Conservation (phyloP, 2,797 vertebrate species). For the Aldrovandia affinis region DNA sequence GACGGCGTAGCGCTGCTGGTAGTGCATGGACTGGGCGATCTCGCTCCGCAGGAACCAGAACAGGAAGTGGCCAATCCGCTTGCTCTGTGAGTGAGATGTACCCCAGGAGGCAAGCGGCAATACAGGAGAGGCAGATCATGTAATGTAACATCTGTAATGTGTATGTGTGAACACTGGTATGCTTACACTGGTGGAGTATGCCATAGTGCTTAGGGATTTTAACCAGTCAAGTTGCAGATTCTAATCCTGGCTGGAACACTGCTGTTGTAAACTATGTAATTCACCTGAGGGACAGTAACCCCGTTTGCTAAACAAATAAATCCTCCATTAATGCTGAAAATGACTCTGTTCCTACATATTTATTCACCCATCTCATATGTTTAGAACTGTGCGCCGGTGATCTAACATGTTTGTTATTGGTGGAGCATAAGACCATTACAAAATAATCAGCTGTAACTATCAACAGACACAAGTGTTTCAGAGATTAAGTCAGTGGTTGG, state of each 20-base stretch:
- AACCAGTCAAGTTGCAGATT: background rate
- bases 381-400: background rate
- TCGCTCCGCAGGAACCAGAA: slow-evolving; percentile 99
- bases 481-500: background rate
- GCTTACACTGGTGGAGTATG: background rate
- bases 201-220: background rate
- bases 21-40: slow-evolving; percentile 97
- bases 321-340: background rate
- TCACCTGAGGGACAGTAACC: background rate
- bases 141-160: background rate
- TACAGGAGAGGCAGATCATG: too few relatives aligned
- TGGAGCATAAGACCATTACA: background rate
- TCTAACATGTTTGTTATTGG: background rate
- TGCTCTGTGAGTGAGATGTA: slow-evolving; percentile 77
- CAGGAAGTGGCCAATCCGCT: slow-evolving; percentile 95
- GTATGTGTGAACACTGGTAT: background rate
- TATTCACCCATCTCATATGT: background rate
- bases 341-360: background rate
- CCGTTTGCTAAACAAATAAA: background rate
- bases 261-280: background rate
- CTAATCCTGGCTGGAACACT: background rate
- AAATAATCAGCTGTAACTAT: background rate
- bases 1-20: slow-evolving; percentile 94
- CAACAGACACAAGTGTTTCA: background rate
- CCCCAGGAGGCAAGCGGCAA: background rate